Base-by-base conservation (phyloP, 2,113 vertebrate species). In the Rhipidura dahli region DNA sequence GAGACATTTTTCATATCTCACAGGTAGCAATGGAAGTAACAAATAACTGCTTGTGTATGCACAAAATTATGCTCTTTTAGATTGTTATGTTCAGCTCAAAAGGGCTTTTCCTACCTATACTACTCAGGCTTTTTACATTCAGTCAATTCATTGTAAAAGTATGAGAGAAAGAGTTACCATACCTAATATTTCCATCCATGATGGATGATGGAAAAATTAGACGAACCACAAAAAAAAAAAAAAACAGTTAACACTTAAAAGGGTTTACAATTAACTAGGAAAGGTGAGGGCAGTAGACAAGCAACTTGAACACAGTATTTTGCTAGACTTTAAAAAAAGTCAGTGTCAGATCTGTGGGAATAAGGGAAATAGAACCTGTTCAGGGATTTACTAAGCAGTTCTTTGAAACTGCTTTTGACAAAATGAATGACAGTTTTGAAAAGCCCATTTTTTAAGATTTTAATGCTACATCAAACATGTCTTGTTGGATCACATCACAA, bases 391-490 rank as follows among this genome's bases (percentile, higher is more conserved):
- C 64, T 78, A 93, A 75, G 57, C 10, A 4, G 45, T 72, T 88
- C 82, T 96, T 88, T 94, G 84, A 82, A 96, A 93, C 50, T 39
- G 68, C 88, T 94, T 94, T 92, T 80, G 75, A 96, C 87, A 96
- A 97, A 93, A 84, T 83, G 79, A 93, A 90, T 90, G 91, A 63
- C 87, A 84, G 93, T 91, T 96, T 97, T 96, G 91, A 96, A 94
- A 93, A 91, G 95, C 68, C 65, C 56, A 56, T 92, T 94, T 96
- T 97, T 95, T 91, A 87, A 87, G 72, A 91, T 91, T 89, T 91
- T 92, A 94, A 96, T 92, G 87, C 93, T 93, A 91, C 92, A 97
- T 92, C 88, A 96, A 83, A 90, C 94, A 94, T 70, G 94, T 96
- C 96, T 91, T 88, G 85, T 90, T 95, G 80, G 49, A 95, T 93